Conservation (phyloP, 2,797 vertebrate genomes). For the Coregonus suidteri region DNA sequence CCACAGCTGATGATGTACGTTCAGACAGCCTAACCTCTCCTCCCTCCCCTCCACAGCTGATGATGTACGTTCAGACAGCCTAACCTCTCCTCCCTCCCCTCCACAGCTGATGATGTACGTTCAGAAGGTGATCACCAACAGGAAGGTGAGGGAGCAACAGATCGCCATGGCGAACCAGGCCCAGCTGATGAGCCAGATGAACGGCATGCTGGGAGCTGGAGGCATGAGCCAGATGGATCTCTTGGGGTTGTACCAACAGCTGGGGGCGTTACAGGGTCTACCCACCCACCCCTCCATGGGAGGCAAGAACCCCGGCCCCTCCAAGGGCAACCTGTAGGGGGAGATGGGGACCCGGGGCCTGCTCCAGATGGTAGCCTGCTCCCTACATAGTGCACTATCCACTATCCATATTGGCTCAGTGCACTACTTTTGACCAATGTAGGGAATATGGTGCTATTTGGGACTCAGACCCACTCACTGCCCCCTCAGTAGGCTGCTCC, state of each 20-base stretch:
- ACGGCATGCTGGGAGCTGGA: slow-evolving; percentile 69
- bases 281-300: slow-evolving; percentile 80
- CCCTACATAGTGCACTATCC: not conserved
- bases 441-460: not conserved
- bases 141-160: slow-evolving; percentile 95
- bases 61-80: no score
- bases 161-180: slow-evolving; percentile 89
- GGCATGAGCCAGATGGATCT: slow-evolving; percentile 87
- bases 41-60: no score
- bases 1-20: no score
- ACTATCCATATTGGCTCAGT: not conserved
- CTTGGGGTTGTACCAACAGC: slow-evolving; percentile 93
- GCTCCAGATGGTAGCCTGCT: not conserved
- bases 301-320: slow-evolving; percentile 90
- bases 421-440: not conserved
- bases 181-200: slow-evolving; percentile 89
- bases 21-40: no score
- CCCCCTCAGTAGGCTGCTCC: not conserved
- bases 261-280: slow-evolving; percentile 83
- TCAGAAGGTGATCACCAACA: slow-evolving; percentile 94
- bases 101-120: slow-evolving; percentile 92
- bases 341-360: not conserved
- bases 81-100: slow-evolving; percentile 12
- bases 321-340: slow-evolving; percentile 86
- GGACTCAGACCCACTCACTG: not conserved